Evolutionary conservation across 1,140 invertebrate species (phyloP).

Genomic region (Macrobrachium nipponense): DNA sequence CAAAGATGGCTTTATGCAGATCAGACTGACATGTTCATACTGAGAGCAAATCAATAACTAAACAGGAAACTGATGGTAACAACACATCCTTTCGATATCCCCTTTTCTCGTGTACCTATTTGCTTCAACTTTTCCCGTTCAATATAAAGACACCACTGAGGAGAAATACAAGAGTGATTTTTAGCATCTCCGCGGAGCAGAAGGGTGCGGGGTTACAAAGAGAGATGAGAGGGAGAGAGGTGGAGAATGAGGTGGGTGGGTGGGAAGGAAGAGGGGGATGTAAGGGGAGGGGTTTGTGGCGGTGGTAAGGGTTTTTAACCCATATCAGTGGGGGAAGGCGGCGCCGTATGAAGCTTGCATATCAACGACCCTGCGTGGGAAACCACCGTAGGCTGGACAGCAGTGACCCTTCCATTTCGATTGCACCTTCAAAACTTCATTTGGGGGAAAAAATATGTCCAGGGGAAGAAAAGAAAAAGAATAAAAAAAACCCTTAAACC

Average conservation of each 20-base stretch:
- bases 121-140: too few species aligned
- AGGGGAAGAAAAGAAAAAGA: too few species aligned
- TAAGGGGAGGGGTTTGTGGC: neutral
- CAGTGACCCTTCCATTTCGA: neutral
- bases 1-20: too few species aligned
- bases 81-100: too few species aligned
- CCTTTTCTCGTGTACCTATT: too few species aligned
- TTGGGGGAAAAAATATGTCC: too few species aligned
- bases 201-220: neutral
- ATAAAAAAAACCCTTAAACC: too few species aligned
- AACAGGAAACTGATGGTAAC: too few species aligned
- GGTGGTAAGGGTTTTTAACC: neutral
- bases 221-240: neutral
- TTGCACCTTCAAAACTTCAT: neutral
- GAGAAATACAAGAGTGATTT: too few species aligned
- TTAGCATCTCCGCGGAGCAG: neutral
- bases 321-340: neutral
- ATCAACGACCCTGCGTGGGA: constrained; percentile 30
- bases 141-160: too few species aligned
- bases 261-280: neutral
- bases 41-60: too few species aligned
- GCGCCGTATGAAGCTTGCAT: constrained; percentile 1
- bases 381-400: neutral
- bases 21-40: too few species aligned
- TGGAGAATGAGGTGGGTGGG: neutral